Conservation (phyloP, 2,113 vertebrate species). For the Empidonax alnorum region DNA sequence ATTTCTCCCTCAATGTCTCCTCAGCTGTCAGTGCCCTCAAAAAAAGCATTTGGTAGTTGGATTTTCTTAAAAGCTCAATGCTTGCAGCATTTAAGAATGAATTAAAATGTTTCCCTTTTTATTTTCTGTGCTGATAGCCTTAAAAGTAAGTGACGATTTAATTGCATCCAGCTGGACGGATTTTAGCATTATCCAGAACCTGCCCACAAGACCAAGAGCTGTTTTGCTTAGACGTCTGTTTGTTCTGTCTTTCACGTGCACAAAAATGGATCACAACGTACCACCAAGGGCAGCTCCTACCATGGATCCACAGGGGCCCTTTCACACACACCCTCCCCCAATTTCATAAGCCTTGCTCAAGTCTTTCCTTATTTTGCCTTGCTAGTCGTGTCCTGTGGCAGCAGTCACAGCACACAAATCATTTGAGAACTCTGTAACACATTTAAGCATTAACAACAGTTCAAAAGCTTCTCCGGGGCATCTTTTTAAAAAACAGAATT, state of each 20-base stretch:
- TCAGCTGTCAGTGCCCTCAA: background rate
- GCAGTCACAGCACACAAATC: background rate
- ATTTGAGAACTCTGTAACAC: background rate
- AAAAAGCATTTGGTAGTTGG: slow-evolving; percentile 40
- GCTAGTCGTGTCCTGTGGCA: background rate
- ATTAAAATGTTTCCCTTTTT: slow-evolving; percentile 1
- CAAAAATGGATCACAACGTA: background rate
- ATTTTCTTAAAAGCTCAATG: slow-evolving; percentile 23
- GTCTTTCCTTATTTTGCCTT: background rate
- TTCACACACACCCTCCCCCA: background rate
- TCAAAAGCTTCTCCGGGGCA: background rate
- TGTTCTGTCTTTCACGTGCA: background rate
- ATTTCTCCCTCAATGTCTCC: background rate
- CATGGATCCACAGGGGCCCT: background rate
- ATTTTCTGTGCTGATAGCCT: background rate
- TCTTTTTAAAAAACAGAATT: background rate
- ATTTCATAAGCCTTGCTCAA: background rate
- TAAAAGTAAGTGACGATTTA: background rate
- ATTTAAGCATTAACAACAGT: background rate
- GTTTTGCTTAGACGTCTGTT: background rate
- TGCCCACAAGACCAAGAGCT: background rate
- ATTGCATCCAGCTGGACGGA: background rate
- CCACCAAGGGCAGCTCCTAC: background rate
- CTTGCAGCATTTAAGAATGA: background rate
- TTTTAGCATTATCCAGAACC: background rate